These are phyloP conservation scores for Tetropium fuscum DNA, from an alignment of 2,888 invertebrate genomes.

Conservation along the genomic window DNA sequence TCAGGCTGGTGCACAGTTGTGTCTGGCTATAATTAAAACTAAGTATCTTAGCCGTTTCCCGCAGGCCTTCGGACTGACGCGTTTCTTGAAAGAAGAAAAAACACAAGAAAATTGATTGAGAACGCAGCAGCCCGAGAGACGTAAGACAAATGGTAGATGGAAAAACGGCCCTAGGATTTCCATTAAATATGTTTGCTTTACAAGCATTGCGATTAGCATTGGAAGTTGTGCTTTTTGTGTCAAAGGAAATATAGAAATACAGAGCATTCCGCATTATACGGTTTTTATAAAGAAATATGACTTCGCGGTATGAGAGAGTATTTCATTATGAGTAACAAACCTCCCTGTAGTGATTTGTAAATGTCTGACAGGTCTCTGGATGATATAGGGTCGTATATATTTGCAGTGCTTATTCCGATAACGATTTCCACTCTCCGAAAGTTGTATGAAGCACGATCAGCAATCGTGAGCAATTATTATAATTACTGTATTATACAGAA, in stretches of 20 bases:
- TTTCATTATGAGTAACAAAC: conserved; percentile 17
- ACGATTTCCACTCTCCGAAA: too few species aligned
- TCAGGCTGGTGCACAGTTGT: conserved; percentile 55
- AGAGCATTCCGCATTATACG: conserved; percentile 9
- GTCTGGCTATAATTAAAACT: conserved; percentile 64
- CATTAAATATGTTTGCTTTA: conserved; percentile 50
- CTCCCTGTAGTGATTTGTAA: conserved; percentile 15
- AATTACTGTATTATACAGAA: too few species aligned
- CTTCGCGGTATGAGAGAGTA: conserved; percentile 12
- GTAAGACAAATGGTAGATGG: conserved; percentile 57
- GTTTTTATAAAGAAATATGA: conserved; percentile 21
- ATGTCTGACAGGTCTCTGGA: neutral
- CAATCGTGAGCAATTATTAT: too few species aligned
- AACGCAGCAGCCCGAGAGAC: conserved; percentile 60
- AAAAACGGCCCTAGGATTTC: conserved; percentile 46
- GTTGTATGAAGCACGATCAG: too few species aligned
- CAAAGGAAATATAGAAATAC: conserved; percentile 19
- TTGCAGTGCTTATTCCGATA: neutral
- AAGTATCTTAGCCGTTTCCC: conserved; percentile 59
- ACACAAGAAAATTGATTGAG: conserved; percentile 60
- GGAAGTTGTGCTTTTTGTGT: conserved; percentile 21
- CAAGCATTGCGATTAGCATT: conserved; percentile 30
- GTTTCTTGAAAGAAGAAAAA: conserved; percentile 37
- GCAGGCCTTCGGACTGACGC: conserved; percentile 47
- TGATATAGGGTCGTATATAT: neutral